A percentile compares a stretch with the other conserved stretches of the same genome.
Conservation (phyloP, 2,797 vertebrate genomes). For the Syncerus caffer region DNA sequence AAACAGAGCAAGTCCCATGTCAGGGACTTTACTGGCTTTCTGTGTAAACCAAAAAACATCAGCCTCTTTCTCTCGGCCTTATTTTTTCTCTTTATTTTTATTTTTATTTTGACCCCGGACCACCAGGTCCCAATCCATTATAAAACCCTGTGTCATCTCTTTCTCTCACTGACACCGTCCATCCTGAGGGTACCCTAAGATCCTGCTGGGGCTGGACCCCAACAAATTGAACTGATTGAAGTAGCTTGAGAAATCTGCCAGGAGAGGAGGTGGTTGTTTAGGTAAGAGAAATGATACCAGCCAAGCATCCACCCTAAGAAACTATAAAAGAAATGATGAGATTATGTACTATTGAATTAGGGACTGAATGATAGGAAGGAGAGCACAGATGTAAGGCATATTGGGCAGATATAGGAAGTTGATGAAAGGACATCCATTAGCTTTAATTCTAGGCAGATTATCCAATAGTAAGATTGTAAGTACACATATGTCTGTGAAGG, state of each 20-base stretch:
- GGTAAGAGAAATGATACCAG: neutral
- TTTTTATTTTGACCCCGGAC: too few relatives aligned
- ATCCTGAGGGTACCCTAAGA: too few relatives aligned
- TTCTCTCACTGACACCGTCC: too few relatives aligned
- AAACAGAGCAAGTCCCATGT: too few relatives aligned
- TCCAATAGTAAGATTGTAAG: neutral
- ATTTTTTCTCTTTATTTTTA: too few relatives aligned
- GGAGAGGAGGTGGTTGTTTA: accelerated
- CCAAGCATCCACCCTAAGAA: neutral
- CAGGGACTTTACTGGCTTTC: too few relatives aligned
- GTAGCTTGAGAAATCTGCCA: neutral
- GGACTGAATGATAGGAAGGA: neutral
- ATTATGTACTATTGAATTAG: neutral
- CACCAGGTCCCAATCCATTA: too few relatives aligned
- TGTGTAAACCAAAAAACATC: too few relatives aligned
- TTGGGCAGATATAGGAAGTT: neutral
- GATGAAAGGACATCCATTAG: neutral
- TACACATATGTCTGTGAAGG: neutral
- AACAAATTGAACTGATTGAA: neutral
- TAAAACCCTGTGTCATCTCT: too few relatives aligned
- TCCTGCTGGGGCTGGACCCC: too few relatives aligned
- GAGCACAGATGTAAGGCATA: neutral
- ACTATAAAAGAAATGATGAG: neutral
- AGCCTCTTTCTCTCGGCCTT: too few relatives aligned
- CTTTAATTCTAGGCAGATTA: neutral